Conservation (phyloP, 2,888 invertebrate genomes). For the Zygothrica quintamaculata region DNA sequence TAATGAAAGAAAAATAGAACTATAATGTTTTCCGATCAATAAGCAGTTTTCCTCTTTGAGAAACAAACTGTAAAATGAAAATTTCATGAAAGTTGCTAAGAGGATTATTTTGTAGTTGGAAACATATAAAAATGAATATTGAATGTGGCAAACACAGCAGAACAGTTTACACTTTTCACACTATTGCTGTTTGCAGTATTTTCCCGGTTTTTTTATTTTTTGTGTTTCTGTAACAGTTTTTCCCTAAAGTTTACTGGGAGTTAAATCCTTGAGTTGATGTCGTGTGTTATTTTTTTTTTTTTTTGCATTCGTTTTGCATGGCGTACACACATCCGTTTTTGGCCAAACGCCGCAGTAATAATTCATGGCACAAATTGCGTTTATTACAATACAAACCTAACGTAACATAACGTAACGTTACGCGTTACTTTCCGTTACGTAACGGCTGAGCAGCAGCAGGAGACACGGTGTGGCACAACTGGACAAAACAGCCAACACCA, state of each 20-base stretch:
- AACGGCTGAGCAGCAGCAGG: background rate
- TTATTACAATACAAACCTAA: slow-evolving; percentile 73
- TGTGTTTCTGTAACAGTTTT: background rate
- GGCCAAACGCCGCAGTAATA: slow-evolving; percentile 75
- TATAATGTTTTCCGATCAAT: no score
- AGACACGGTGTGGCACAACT: slow-evolving; percentile 1
- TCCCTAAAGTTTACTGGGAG: background rate
- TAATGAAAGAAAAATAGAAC: no score
- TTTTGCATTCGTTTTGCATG: slow-evolving; percentile 48
- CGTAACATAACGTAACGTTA: slow-evolving; percentile 30
- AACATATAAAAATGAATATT: slow-evolving; percentile 4
- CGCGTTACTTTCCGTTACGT: background rate
- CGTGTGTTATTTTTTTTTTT: slow-evolving; percentile 28
- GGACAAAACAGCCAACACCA: background rate
- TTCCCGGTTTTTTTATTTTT: no score
- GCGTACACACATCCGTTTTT: slow-evolving; percentile 64
- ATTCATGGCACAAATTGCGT: slow-evolving; percentile 81
- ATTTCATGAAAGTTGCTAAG: slow-evolving; percentile 3
- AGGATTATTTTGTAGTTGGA: background rate
- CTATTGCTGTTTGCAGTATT: no score
- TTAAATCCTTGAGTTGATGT: slow-evolving; percentile 33
- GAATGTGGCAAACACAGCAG: slow-evolving; percentile 4
- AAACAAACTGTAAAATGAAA: slow-evolving; percentile 3
- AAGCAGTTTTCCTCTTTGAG: no score
- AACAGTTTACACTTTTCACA: slow-evolving; percentile 8